phyloP scores from a whole-genome alignment of 2,113 vertebrate species.

The Isichthys henryi region DNA sequence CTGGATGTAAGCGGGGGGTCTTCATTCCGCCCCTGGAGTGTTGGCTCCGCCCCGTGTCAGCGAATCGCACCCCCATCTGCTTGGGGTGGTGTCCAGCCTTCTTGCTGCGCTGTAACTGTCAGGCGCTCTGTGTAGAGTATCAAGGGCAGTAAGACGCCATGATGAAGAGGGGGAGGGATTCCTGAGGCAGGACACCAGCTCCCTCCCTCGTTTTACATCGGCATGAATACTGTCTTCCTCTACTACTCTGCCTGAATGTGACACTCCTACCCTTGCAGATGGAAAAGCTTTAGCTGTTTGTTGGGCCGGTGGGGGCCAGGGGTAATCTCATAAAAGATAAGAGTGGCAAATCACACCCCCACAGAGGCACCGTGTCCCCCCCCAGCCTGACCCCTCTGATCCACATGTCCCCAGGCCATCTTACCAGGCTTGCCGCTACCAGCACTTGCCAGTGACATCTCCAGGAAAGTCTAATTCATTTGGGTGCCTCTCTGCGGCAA shows the following conservation, averaged over 20 bases:
- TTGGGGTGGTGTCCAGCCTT: neutral
- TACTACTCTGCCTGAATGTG: constrained; percentile 33
- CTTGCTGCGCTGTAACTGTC: neutral
- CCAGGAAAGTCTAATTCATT: neutral
- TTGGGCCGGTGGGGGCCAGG: neutral
- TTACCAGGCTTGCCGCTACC: neutral
- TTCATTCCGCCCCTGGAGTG: neutral
- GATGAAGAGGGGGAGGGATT: neutral
- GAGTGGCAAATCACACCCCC: constrained; percentile 17
- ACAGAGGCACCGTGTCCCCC: neutral
- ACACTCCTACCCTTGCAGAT: constrained; percentile 27
- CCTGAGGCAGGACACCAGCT: constrained; percentile 21
- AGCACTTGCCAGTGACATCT: neutral
- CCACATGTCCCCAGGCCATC: constrained; percentile 15
- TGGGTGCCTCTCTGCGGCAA: neutral
- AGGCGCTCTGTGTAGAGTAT: neutral
- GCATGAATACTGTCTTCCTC: constrained; percentile 38
- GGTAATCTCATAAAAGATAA: neutral
- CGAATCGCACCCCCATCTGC: neutral
- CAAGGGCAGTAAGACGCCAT: neutral
- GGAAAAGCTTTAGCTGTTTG: neutral
- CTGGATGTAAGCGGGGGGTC: neutral
- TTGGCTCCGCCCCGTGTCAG: neutral
- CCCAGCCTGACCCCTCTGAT: neutral
- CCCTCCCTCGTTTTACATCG: constrained; percentile 31